phyloP scores from a whole-genome alignment of 2,113 vertebrate genomes.

The Origma solitaria region DNA sequence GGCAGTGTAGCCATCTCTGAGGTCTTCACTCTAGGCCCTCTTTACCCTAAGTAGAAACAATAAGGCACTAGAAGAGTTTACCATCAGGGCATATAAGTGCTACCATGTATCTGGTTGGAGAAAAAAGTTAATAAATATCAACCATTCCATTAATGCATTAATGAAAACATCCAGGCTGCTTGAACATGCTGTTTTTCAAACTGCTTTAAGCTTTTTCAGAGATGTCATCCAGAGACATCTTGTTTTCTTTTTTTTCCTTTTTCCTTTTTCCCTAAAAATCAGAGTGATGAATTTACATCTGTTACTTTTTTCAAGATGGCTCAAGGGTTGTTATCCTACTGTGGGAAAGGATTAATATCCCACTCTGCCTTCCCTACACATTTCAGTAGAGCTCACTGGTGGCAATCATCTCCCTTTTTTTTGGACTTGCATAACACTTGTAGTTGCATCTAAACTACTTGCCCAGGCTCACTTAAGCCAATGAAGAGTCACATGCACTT shows the following conservation, averaged over 20 bases:
- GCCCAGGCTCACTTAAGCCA: not conserved
- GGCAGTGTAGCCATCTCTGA: not conserved
- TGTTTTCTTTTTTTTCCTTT: not conserved
- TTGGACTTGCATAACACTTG: not conserved
- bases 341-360: not conserved
- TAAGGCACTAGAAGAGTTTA: not conserved
- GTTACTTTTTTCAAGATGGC: not conserved
- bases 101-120: not conserved
- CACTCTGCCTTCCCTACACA: not conserved
- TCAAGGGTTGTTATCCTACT: not conserved
- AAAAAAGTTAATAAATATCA: not conserved
- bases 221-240: not conserved
- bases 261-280: not conserved
- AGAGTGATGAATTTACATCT: not conserved
- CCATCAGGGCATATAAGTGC: not conserved
- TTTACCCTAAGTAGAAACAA: not conserved
- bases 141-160: not conserved
- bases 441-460: not conserved
- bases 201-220: not conserved
- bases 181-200: not conserved
- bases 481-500: not conserved
- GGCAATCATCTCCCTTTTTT: not conserved
- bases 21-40: not conserved
- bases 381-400: not conserved
- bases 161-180: not conserved